Evolutionary conservation across 2,888 invertebrate genomes (phyloP).

Genomic region (Abscondita cerata): DNA sequence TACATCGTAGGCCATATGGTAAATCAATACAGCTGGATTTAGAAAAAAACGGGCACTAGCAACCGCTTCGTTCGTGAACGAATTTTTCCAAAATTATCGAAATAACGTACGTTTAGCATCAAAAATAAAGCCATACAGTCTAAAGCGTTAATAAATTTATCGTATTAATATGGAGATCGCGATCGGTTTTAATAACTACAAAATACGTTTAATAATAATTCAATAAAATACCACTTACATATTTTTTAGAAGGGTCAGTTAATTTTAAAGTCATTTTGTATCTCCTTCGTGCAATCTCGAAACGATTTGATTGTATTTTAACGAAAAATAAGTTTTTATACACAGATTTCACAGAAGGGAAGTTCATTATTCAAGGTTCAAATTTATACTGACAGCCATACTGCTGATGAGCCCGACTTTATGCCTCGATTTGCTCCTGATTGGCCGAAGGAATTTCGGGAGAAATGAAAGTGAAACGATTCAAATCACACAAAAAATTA

Average conservation of each 20-base stretch:
- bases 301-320: constrained; percentile 48
- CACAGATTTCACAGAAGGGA: constrained; percentile 73
- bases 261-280: constrained; percentile 52
- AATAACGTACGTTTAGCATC: too few relatives aligned
- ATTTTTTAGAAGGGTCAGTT: constrained; percentile 41
- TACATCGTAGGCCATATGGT: constrained; percentile 3
- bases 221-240: constrained; percentile 41
- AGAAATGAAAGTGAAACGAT: constrained; percentile 18
- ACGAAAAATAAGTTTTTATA: constrained; percentile 51
- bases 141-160: too few relatives aligned
- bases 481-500: not conserved
- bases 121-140: too few relatives aligned
- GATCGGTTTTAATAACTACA: not conserved
- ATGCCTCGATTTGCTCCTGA: constrained; percentile 72
- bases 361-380: constrained; percentile 85
- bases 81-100: too few relatives aligned
- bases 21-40: constrained; percentile 6
- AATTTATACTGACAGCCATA: constrained; percentile 98
- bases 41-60: not conserved
- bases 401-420: constrained; percentile 86
- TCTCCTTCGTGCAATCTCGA: constrained; percentile 46
- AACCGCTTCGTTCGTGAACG: too few relatives aligned
- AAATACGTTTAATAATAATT: constrained; percentile 10
- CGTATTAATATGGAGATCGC: constrained; percentile 28
- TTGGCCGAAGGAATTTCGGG: constrained; percentile 61